Evolutionary conservation across 2,888 invertebrate genomes (phyloP).

Genomic region (Sialis fuliginosa): DNA sequence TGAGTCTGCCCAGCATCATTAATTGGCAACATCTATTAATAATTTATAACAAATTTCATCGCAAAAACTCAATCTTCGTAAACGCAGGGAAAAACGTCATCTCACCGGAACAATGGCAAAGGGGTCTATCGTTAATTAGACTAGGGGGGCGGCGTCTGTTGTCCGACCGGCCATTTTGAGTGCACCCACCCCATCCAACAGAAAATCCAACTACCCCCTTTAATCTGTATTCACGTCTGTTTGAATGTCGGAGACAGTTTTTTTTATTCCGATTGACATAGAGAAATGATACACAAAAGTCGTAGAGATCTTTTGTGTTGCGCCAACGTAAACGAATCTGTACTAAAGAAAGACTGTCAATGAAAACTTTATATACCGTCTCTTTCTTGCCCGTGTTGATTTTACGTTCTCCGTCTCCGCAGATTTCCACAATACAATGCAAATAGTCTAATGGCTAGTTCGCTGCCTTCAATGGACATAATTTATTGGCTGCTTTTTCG

Average conservation of each 20-base stretch:
- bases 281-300: slow-evolving; percentile 1
- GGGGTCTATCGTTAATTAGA: slow-evolving; percentile 2
- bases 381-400: too few species aligned
- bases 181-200: not conserved
- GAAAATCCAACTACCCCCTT: not conserved
- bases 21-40: too few species aligned
- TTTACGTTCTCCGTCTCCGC: not conserved
- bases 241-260: not conserved
- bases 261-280: slow-evolving; percentile 3
- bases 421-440: slow-evolving; percentile 1
- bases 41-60: too few species aligned
- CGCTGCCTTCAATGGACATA: not conserved
- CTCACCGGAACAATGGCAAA: not conserved
- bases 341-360: too few species aligned
- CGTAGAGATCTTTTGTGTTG: too few species aligned
- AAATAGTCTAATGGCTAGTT: slow-evolving; percentile 3
- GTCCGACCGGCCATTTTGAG: slow-evolving; percentile 3
- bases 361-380: too few species aligned
- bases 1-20: too few species aligned
- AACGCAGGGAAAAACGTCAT: too few species aligned
- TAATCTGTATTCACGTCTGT: not conserved
- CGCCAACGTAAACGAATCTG: too few species aligned
- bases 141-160: slow-evolving; percentile 3
- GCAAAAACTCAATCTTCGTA: too few species aligned
- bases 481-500: slow-evolving; percentile 1